phyloP scores from a whole-genome alignment of 2,113 vertebrate species.

The Delphinapterus leucas region DNA sequence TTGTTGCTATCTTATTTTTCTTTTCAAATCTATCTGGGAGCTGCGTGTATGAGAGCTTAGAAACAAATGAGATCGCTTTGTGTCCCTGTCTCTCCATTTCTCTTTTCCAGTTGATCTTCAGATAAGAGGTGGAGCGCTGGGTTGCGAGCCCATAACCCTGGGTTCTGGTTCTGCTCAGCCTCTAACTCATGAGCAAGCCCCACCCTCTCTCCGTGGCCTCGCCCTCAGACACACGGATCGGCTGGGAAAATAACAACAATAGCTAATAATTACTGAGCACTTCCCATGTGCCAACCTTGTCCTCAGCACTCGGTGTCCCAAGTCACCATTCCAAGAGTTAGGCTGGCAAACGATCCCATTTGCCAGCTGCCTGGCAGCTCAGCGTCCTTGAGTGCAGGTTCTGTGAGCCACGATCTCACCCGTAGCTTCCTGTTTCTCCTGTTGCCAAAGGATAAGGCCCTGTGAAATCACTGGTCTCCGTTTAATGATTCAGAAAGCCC shows the following conservation, averaged over 20 bases:
- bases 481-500: neutral
- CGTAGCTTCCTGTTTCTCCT: accelerated
- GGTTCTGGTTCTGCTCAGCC: neutral
- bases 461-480: neutral
- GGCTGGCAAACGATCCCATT: neutral
- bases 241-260: neutral
- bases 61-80: conserved; percentile 16
- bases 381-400: neutral
- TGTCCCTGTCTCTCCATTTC: neutral
- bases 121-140: neutral
- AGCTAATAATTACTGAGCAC: neutral
- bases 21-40: conserved; percentile 50
- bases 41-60: neutral
- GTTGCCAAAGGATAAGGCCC: neutral
- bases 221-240: neutral
- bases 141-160: accelerated
- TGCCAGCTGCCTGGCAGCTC: neutral
- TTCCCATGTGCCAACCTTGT: neutral
- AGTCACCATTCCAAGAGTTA: neutral
- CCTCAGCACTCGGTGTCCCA: neutral
- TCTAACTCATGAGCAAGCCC: neutral
- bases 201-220: neutral
- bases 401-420: neutral
- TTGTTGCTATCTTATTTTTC: conserved; percentile 38
- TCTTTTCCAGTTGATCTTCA: neutral